Conservation (phyloP, 2,113 vertebrate genomes). For the Brachypteracias leptosomus region DNA sequence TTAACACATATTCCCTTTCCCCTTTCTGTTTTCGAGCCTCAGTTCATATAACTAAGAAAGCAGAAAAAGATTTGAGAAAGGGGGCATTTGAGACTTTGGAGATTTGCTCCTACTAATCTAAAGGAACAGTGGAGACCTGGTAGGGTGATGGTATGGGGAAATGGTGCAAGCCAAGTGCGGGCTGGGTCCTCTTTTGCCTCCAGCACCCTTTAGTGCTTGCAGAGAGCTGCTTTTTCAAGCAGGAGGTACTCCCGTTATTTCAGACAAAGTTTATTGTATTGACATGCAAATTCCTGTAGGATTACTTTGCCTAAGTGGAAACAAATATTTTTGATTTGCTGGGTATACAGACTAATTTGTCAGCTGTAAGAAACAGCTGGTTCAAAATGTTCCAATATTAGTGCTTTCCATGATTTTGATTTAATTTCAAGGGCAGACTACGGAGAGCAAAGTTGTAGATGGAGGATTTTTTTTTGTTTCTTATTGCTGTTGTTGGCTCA, state of each 20-base stretch:
- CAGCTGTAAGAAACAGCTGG: conserved; percentile 67
- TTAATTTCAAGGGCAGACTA: conserved; percentile 43
- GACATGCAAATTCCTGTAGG: background rate
- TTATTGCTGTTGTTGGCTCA: background rate
- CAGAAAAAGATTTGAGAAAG: background rate
- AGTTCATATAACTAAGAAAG: background rate
- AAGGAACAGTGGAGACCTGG: background rate
- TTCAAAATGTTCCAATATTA: conserved; percentile 48
- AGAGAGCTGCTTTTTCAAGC: background rate
- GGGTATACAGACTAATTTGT: conserved; percentile 40
- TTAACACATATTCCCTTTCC: background rate
- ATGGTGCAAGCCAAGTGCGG: background rate
- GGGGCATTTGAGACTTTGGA: background rate
- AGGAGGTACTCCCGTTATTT: background rate
- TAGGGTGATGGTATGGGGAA: background rate
- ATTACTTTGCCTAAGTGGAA: background rate
- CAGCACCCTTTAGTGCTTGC: background rate
- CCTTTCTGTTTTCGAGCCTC: background rate
- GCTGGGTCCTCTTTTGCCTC: background rate
- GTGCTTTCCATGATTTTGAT: conserved; percentile 45
- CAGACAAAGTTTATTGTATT: background rate
- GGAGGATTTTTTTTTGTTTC: background rate
- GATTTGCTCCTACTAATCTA: background rate
- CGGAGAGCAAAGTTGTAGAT: conserved; percentile 37
- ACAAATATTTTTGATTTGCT: conserved; percentile 65